A percentile compares a stretch with the other conserved stretches of the same genome.
Conservation (phyloP, 2,797 vertebrate genomes). For the Pyrrhura leucotis region DNA sequence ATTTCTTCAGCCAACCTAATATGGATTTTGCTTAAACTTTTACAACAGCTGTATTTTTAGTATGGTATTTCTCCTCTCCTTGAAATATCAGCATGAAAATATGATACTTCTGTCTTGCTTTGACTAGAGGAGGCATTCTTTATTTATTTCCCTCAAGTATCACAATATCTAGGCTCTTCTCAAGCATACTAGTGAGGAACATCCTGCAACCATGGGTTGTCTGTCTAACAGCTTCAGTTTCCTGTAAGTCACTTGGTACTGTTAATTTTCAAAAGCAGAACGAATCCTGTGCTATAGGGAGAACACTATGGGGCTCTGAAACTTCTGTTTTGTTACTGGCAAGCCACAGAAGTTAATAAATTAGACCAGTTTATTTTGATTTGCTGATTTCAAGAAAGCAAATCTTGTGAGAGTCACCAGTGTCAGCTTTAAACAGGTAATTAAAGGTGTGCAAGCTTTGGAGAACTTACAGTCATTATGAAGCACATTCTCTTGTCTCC, state of each 20-base stretch:
- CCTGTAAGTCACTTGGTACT: not conserved
- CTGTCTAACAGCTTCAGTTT: not conserved
- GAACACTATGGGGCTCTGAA: not conserved
- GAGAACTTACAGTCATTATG: not conserved
- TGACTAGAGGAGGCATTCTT: not conserved
- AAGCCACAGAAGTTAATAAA: not conserved
- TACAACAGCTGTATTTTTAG: not conserved
- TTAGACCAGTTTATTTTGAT: not conserved
- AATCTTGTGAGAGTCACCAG: not conserved
- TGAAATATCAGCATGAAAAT: not conserved
- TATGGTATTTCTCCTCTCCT: not conserved
- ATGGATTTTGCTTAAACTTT: not conserved
- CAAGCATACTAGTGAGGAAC: accelerated
- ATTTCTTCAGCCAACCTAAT: not conserved
- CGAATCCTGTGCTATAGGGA: not conserved
- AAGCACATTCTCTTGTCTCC: not conserved
- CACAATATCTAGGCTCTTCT: not conserved
- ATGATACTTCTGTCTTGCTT: not conserved
- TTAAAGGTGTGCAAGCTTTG: not conserved
- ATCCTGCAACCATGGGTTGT: not conserved
- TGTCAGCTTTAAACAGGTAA: not conserved
- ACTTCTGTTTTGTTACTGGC: not conserved
- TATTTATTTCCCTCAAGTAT: not conserved
- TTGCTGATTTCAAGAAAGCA: not conserved
- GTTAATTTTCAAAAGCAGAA: not conserved